Conservation (phyloP, 2,113 vertebrate genomes). For the Solenodon paradoxus region DNA sequence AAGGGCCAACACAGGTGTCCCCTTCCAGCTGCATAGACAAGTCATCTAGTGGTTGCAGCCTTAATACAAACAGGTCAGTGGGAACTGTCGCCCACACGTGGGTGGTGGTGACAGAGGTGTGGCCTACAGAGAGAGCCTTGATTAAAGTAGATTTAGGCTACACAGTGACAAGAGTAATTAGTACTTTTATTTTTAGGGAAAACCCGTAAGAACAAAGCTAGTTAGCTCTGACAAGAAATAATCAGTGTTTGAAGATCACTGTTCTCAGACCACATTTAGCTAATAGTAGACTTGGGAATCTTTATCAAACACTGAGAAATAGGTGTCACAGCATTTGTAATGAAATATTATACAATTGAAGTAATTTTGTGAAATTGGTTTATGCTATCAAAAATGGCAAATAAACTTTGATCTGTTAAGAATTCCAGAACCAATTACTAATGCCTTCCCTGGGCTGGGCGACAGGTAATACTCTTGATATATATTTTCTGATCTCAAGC, state of each 20-base stretch:
- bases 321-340: not conserved
- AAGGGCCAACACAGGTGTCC: not conserved
- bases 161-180: not conserved
- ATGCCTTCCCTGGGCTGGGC: not conserved
- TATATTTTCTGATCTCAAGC: not conserved
- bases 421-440: not conserved
- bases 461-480: not conserved
- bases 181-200: not conserved
- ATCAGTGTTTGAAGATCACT: not conserved
- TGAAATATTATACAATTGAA: not conserved
- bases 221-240: not conserved
- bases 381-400: not conserved
- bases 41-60: accelerated
- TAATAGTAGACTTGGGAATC: not conserved
- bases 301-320: not conserved
- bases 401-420: not conserved
- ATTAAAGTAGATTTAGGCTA: not conserved
- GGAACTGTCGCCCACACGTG: too few relatives aligned
- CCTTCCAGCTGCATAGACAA: not conserved
- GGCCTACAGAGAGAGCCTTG: not conserved
- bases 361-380: not conserved
- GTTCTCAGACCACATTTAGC: not conserved
- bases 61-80: not conserved
- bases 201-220: not conserved
- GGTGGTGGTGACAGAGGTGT: not conserved